phyloP scores from a whole-genome alignment of 2,888 invertebrate species.

The Drosophila nigricruria region DNA sequence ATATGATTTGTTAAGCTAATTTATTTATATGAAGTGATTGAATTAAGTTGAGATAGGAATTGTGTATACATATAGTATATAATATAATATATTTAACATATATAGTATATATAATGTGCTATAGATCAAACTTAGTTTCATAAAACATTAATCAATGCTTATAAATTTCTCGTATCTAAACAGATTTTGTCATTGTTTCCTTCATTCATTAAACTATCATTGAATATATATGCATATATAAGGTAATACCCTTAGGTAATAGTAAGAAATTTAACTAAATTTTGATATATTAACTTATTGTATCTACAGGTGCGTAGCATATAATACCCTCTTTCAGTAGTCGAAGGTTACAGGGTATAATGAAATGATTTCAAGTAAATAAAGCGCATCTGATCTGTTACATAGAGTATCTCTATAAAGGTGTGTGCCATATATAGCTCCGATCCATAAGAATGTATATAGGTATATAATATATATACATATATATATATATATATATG shows the following conservation, averaged over 20 bases:
- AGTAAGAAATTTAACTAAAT: background rate
- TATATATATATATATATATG: conserved; percentile 3
- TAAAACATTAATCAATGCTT: no score
- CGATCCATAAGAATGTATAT: background rate
- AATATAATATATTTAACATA: no score
- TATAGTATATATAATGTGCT: no score
- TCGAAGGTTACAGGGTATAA: background rate
- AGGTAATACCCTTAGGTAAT: no score
- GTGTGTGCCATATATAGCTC: background rate
- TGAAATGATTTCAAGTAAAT: background rate
- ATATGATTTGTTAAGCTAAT: background rate
- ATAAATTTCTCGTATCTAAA: no score
- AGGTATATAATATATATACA: background rate
- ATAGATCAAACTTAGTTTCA: no score
- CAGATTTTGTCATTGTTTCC: no score
- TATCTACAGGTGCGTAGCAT: background rate
- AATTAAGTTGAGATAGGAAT: no score
- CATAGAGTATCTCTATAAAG: background rate
- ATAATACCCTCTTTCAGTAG: background rate
- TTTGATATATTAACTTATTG: background rate
- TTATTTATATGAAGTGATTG: background rate
- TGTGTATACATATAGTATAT: no score
- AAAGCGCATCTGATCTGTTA: background rate
- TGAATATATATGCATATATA: no score
- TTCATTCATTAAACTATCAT: no score